Conservation (phyloP, 2,797 vertebrate species). For the Lepilemur septentrionalis region DNA sequence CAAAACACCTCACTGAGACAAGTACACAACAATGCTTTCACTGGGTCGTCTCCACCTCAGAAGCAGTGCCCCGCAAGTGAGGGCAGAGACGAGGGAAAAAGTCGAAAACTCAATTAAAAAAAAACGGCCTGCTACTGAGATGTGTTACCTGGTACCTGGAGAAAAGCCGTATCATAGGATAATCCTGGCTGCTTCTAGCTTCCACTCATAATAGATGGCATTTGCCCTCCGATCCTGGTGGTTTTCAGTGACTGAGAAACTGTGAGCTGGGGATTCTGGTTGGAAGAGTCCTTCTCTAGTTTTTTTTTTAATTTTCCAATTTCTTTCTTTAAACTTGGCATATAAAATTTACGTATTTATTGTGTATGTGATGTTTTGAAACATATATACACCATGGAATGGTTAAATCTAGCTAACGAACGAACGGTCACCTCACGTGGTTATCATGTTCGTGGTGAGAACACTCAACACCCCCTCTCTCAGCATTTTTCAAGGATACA, state of each 20-base stretch:
- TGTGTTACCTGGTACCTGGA: not conserved
- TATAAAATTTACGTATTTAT: not conserved
- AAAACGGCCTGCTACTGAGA: not conserved
- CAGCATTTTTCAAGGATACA: not conserved
- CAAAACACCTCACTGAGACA: not conserved
- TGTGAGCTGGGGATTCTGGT: accelerated
- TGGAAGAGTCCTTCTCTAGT: not conserved
- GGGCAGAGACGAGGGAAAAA: not conserved
- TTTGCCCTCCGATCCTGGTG: not conserved
- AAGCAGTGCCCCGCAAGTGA: no score
- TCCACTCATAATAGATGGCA: no score
- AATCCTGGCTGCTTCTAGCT: not conserved
- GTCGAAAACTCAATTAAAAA: not conserved
- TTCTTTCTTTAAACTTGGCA: not conserved
- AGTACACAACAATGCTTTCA: not conserved
- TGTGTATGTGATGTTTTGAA: not conserved
- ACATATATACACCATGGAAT: no score
- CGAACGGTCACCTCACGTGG: not conserved
- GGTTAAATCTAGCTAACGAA: not conserved
- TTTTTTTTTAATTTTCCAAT: not conserved
- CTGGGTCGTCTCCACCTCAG: not conserved
- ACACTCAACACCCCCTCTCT: not conserved
- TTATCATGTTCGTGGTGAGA: not conserved
- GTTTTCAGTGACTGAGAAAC: not conserved
- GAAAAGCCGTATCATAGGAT: no score